Evolutionary conservation across 2,113 vertebrate species (phyloP).

Genomic region (Peromyscus leucopus): DNA sequence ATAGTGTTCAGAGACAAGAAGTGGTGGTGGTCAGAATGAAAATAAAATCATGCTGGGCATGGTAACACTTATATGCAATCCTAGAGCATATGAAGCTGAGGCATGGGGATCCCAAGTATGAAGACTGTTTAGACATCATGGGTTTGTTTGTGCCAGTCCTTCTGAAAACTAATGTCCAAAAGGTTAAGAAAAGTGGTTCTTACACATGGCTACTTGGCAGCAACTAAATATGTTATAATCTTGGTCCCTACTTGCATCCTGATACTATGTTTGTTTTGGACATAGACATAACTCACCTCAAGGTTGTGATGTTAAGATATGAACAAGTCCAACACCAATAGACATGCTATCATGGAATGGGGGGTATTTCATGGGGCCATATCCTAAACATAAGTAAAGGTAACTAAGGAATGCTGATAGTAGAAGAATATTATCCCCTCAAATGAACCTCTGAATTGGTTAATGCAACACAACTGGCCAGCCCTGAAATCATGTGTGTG

Average conservation of each 20-base stretch:
- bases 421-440: background rate
- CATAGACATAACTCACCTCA: background rate
- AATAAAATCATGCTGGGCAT: background rate
- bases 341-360: background rate
- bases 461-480: no score
- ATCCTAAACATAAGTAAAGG: background rate
- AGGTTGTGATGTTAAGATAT: background rate
- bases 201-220: background rate
- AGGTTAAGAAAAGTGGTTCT: background rate
- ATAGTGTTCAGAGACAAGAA: background rate
- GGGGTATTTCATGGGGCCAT: background rate
- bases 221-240: background rate
- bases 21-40: background rate
- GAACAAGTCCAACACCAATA: background rate
- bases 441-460: no score
- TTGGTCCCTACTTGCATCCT: background rate
- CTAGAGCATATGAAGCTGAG: background rate
- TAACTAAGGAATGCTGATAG: background rate
- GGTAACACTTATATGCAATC: background rate
- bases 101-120: background rate
- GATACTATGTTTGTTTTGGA: background rate
- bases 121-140: background rate
- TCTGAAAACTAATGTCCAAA: background rate
- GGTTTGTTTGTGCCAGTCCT: background rate
- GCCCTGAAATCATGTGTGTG: no score